Base-by-base conservation (phyloP, 64 coral and sea anemone species). In the Hydrozoanthus tunicans region DNA sequence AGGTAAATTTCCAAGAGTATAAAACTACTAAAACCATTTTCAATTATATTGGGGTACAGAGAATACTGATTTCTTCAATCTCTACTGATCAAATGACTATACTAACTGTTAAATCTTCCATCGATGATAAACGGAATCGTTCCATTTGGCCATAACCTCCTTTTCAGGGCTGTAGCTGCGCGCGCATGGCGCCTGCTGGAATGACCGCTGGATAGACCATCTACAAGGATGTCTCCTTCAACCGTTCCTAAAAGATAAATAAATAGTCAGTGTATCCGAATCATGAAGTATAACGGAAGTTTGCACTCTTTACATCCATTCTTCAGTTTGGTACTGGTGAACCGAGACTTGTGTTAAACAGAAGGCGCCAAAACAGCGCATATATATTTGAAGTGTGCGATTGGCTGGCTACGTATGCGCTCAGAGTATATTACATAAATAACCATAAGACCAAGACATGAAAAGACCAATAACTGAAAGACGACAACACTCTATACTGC, bases 181-280 rank as follows among this genome's bases (percentile, higher is more conserved):
- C 84, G 84, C 84, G 69, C 84, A 88, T 88, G 84, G 24, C 84
- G 84, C 51, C 84, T 88, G 4, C 56, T 6, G 26, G 69, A 73
- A 61, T 58, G 23, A 59, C 7, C 9, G 9, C 54, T 69, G 62
- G 63, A 13, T 8, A 10, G 15, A 56, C 83, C 74, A 25, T 75
- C 84, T n/a, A 51, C 12, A 1, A 88, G 73, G n/a, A 88, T 88
- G 12, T 88, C 84, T 12, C 84, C 70, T 73, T 88, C 84, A 73
- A 73, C 70, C 14, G 54, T 51, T 15, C 84, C 84, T 88, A 7
- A 61, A 88, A 88, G 17, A 24, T 12, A 74, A 88, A 14, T 51
- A 23, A 69, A 5, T 66, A 15, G 27, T 64, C 20, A 80, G 5
- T 59, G 7, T 43, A 43, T 23, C 3, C 4, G 60, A 58, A 23